A percentile compares a stretch with the other conserved stretches of the same genome.
phyloP scores from a whole-genome alignment of 2,888 invertebrate species.

The Lasioglossum oenotherae region DNA sequence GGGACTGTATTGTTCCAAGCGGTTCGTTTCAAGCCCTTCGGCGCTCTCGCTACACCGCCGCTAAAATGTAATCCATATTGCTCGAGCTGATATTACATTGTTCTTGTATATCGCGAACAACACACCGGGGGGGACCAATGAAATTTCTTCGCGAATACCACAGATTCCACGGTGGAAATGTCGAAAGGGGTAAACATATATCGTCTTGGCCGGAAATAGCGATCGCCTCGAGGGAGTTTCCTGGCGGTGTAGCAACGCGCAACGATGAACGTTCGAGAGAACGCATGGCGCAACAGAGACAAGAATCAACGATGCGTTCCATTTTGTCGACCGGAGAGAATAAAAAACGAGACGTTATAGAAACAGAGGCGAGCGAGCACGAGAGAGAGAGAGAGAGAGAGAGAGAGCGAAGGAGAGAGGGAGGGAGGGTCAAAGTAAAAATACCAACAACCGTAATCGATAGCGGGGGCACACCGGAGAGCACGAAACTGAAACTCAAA shows the following conservation, averaged over 20 bases:
- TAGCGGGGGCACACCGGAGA: background rate
- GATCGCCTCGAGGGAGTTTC: background rate
- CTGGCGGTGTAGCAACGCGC: background rate
- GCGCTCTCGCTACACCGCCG: background rate
- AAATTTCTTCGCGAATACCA: background rate
- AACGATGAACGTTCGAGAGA: background rate
- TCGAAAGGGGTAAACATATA: background rate
- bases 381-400: background rate
- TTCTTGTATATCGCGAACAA: background rate
- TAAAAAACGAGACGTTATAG: background rate
- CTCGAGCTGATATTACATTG: background rate
- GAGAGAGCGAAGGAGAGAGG: background rate
- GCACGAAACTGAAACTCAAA: background rate
- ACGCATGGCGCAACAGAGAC: background rate
- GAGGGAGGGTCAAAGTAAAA: background rate
- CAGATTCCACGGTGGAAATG: background rate
- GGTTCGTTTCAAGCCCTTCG: background rate
- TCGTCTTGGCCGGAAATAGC: background rate
- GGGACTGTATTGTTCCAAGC: background rate
- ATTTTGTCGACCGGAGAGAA: background rate
- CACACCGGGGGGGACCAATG: background rate
- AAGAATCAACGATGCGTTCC: background rate
- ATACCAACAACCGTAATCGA: conserved; percentile 31
- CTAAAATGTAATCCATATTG: background rate
- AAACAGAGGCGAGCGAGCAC: background rate